Conservation (phyloP, 2,888 invertebrate genomes). For the Aleiodes alternator region DNA sequence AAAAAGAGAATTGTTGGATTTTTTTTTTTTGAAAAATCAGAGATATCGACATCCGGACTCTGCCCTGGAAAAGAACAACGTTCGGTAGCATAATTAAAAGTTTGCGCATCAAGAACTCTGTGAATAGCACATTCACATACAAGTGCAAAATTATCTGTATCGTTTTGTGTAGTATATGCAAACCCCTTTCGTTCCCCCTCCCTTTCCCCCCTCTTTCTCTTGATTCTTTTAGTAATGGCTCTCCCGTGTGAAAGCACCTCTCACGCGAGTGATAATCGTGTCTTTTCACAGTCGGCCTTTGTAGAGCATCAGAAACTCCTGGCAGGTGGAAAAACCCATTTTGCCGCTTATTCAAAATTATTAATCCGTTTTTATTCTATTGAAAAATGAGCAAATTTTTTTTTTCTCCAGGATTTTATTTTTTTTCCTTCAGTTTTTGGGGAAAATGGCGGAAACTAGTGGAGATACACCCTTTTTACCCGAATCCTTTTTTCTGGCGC, state of each 20-base stretch:
- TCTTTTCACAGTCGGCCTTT: slow-evolving; percentile 32
- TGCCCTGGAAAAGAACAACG: slow-evolving; percentile 58
- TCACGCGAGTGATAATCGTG: slow-evolving; percentile 34
- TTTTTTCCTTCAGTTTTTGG: too few relatives aligned
- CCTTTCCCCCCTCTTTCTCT: neutral
- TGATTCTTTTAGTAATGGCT: slow-evolving; percentile 7
- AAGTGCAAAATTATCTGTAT: slow-evolving; percentile 39
- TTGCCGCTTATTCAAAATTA: slow-evolving; percentile 13
- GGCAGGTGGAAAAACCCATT: slow-evolving; percentile 19
- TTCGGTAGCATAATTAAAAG: slow-evolving; percentile 60
- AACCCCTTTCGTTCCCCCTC: neutral
- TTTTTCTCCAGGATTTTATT: neutral
- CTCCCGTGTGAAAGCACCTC: slow-evolving; percentile 36
- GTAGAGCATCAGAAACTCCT: slow-evolving; percentile 23
- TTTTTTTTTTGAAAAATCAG: slow-evolving; percentile 21
- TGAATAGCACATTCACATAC: slow-evolving; percentile 27
- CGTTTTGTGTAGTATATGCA: slow-evolving; percentile 30
- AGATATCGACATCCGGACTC: slow-evolving; percentile 47
- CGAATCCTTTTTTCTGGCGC: too few relatives aligned
- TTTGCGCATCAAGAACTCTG: slow-evolving; percentile 62
- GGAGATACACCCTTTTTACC: too few relatives aligned
- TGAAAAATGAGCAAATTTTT: too few relatives aligned
- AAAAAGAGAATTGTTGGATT: neutral
- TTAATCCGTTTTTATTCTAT: slow-evolving; percentile 6
- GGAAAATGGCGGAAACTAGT: too few relatives aligned